phyloP scores from a whole-genome alignment of 2,113 vertebrate genomes.

The Strix uralensis region DNA sequence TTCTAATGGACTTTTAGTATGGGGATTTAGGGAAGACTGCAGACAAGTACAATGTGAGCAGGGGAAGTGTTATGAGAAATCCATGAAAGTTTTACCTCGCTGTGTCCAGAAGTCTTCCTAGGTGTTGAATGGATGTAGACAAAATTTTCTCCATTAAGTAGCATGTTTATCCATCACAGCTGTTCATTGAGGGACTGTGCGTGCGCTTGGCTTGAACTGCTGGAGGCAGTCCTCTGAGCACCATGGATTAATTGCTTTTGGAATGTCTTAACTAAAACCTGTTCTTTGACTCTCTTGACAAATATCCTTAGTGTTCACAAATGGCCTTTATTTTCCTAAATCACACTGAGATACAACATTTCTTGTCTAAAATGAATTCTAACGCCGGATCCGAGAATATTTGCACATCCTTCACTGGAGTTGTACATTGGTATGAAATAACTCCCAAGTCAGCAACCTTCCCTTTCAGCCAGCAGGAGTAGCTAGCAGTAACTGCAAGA shows the following conservation, averaged over 20 bases:
- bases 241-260: slow-evolving; percentile 29
- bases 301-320: slow-evolving; percentile 6
- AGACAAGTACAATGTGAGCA: neutral
- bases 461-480: neutral
- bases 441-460: neutral
- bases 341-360: neutral
- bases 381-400: neutral
- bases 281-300: slow-evolving; percentile 21
- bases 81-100: neutral
- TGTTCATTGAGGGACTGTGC: neutral
- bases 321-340: slow-evolving; percentile 40
- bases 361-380: neutral
- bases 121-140: neutral
- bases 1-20: neutral
- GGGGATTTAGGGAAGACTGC: neutral
- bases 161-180: neutral
- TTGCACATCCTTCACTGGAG: neutral
- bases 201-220: neutral
- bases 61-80: neutral
- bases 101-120: neutral
- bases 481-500: neutral
- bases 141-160: slow-evolving; percentile 17
- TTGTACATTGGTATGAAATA: neutral
- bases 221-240: slow-evolving; percentile 17
- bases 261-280: slow-evolving; percentile 23